These are phyloP conservation scores for Palloptera scutellata DNA, from an alignment of 2,888 invertebrate genomes.

Conservation along the genomic window DNA sequence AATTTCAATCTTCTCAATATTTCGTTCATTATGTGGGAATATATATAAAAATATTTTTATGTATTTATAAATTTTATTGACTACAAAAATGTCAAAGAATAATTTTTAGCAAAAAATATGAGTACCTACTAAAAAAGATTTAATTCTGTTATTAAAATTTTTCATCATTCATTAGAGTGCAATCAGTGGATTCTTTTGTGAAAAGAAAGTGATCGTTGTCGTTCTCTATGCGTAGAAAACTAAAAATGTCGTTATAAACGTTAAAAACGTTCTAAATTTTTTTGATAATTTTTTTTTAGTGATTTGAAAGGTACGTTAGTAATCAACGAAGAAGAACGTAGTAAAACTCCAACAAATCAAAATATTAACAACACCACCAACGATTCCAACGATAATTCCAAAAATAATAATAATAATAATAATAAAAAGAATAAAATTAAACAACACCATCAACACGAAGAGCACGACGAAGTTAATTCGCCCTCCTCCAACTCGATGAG, in stretches of 20 bases:
- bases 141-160: too few relatives aligned
- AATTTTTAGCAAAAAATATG: too few relatives aligned
- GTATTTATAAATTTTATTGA: not conserved
- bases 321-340: conserved; percentile 41
- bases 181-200: not conserved
- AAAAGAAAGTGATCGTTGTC: conserved; percentile 13
- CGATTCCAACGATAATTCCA: conserved; percentile 35
- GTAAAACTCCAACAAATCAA: conserved; percentile 49
- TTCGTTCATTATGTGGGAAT: conserved; percentile 3
- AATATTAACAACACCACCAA: not conserved
- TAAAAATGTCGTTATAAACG: not conserved
- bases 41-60: not conserved
- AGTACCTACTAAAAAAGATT: too few relatives aligned
- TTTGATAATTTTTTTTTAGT: conserved; percentile 28
- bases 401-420: conserved; percentile 27
- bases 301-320: conserved; percentile 38
- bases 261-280: conserved; percentile 6
- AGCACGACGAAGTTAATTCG: conserved; percentile 28
- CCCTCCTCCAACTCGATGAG: conserved; percentile 51
- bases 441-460: conserved; percentile 31
- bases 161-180: not conserved
- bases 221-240: not conserved
- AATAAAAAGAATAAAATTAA: conserved; percentile 36
- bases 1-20: not conserved
- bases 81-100: not conserved